These are phyloP conservation scores for Speoplatyrhinus poulsoni DNA, from an alignment of 2,113 vertebrate genomes.

Conservation along the genomic window DNA sequence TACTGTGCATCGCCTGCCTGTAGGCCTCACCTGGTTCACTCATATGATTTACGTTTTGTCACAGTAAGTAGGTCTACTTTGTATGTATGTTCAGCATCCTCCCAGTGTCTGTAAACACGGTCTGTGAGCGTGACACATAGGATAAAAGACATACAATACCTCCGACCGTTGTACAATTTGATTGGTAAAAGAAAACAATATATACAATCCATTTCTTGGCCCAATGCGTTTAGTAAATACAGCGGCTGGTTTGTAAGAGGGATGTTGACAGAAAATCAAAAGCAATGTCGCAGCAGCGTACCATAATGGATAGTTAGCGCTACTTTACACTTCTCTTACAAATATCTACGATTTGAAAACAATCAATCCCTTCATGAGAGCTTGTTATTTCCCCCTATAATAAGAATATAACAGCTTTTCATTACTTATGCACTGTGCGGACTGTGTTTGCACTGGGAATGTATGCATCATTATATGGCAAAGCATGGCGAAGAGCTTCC, in stretches of 20 bases:
- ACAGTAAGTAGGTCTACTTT: slow-evolving; percentile 54
- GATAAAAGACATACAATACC: slow-evolving; percentile 61
- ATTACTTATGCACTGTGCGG: slow-evolving; percentile 60
- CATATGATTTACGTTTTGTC: slow-evolving; percentile 62
- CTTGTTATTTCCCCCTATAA: slow-evolving; percentile 78
- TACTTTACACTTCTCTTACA: slow-evolving; percentile 80
- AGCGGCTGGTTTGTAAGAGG: slow-evolving; percentile 71
- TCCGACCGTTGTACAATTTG: slow-evolving; percentile 64
- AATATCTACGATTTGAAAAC: slow-evolving; percentile 79
- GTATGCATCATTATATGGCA: slow-evolving; percentile 54
- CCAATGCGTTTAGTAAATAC: slow-evolving; percentile 73
- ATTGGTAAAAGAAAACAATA: slow-evolving; percentile 69
- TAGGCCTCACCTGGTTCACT: slow-evolving; percentile 50
- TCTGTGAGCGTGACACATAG: slow-evolving; percentile 48
- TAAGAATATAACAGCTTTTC: slow-evolving; percentile 72
- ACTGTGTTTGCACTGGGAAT: slow-evolving; percentile 67
- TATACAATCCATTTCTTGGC: slow-evolving; percentile 72
- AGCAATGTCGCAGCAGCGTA: slow-evolving; percentile 68
- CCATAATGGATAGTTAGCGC: slow-evolving; percentile 80
- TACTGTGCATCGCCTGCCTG: slow-evolving; percentile 40
- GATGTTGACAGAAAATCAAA: slow-evolving; percentile 83
- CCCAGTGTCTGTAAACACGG: slow-evolving; percentile 60
- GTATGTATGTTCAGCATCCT: slow-evolving; percentile 53
- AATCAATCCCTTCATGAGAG: slow-evolving; percentile 79
- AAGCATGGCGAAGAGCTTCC: neutral